A percentile compares a stretch with the other conserved stretches of the same genome.
Evolutionary conservation across 2,113 vertebrate genomes (phyloP).

Genomic region (Trachemys scripta): DNA sequence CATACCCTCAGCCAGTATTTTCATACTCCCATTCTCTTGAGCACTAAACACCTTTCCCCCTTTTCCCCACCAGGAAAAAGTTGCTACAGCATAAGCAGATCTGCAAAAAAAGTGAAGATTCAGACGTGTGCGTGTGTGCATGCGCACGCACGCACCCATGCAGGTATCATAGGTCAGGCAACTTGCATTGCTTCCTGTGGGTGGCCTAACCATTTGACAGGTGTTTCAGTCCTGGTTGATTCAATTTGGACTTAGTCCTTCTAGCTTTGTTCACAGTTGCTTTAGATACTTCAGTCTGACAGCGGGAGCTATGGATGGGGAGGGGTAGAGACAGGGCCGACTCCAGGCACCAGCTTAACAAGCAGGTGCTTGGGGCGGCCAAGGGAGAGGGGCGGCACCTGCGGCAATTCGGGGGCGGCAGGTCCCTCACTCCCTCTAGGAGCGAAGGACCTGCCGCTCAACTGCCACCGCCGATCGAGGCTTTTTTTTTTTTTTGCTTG

Average conservation of each 20-base stretch:
- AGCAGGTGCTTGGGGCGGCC: too few species aligned
- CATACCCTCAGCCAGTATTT: neutral
- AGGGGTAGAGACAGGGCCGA: neutral
- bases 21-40: neutral
- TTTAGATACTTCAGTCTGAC: neutral
- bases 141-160: accelerated
- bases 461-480: too few species aligned
- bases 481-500: too few species aligned
- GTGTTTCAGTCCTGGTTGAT: neutral
- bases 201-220: neutral
- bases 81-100: neutral
- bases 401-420: too few species aligned
- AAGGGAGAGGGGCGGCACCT: too few species aligned
- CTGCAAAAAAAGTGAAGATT: neutral
- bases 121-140: accelerated
- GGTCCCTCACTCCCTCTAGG: too few species aligned
- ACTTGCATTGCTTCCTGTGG: neutral
- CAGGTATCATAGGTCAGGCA: neutral
- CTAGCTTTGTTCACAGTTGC: neutral
- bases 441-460: too few species aligned
- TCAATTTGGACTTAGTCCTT: neutral
- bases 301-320: neutral
- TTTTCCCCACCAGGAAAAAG: neutral
- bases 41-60: neutral
- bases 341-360: too few species aligned